phyloP scores from a whole-genome alignment of 2,113 vertebrate genomes.

The Indicator maculatus region DNA sequence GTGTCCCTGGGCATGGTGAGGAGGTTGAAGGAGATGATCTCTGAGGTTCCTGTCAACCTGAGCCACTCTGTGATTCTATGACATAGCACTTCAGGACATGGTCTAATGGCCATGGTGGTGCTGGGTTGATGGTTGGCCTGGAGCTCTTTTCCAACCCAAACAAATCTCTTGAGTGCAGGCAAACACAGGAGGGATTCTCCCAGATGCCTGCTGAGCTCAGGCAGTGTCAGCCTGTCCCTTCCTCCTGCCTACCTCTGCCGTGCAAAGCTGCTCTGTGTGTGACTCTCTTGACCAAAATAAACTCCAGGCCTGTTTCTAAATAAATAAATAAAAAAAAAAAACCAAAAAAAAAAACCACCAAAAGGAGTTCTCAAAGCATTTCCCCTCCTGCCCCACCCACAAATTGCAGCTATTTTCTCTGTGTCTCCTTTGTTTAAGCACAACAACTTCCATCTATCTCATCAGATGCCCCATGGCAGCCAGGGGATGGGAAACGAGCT shows the following conservation, averaged over 20 bases:
- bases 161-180: neutral
- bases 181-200: neutral
- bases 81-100: too few relatives aligned
- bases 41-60: too few relatives aligned
- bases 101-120: too few relatives aligned
- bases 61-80: too few relatives aligned
- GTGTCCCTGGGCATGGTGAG: too few relatives aligned
- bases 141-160: too few relatives aligned
- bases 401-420: conserved; percentile 50
- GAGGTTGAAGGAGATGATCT: too few relatives aligned
- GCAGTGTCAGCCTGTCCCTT: neutral
- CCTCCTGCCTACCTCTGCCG: neutral
- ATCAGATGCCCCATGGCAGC: conserved; percentile 21
- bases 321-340: neutral
- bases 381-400: conserved; percentile 47
- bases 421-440: conserved; percentile 47
- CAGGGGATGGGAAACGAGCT: conserved; percentile 18
- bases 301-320: conserved; percentile 22
- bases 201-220: neutral
- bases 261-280: neutral
- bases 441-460: conserved; percentile 42
- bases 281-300: conserved; percentile 58
- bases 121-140: too few relatives aligned
- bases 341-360: neutral
- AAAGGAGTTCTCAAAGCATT: conserved; percentile 34